Conservation (phyloP, 2,888 invertebrate species). For the Sussaba pulchella region DNA sequence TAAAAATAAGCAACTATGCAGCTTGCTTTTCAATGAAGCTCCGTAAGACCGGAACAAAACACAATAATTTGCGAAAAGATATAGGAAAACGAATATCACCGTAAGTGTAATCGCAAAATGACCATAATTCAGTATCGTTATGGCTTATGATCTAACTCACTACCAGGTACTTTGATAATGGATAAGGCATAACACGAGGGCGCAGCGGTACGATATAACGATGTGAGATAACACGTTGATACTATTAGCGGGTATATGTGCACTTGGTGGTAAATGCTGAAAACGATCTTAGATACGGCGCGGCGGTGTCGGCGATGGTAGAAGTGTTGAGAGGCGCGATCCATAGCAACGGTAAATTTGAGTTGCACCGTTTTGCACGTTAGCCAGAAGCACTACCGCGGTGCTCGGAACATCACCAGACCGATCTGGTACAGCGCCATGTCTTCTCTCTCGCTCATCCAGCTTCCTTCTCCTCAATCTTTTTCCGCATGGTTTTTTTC, state of each 20-base stretch:
- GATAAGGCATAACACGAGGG: conserved; percentile 43
- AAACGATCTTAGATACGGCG: conserved; percentile 54
- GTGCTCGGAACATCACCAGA: conserved; percentile 39
- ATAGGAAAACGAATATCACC: conserved; percentile 36
- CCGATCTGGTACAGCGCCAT: conserved; percentile 34
- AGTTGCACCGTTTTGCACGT: conserved; percentile 51
- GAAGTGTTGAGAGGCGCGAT: conserved; percentile 35
- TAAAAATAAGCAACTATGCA: not conserved
- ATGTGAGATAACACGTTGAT: conserved; percentile 76
- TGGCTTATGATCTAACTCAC: conserved; percentile 30
- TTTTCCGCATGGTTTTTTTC: conserved; percentile 15
- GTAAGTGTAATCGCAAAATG: conserved; percentile 30
- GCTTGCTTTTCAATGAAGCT: conserved; percentile 35
- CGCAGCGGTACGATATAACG: conserved; percentile 69
- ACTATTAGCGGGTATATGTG: conserved; percentile 70
- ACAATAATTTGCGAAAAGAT: conserved; percentile 38
- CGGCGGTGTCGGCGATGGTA: conserved; percentile 9
- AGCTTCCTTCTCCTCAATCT: conserved; percentile 6
- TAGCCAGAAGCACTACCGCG: conserved; percentile 43
- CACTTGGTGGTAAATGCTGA: conserved; percentile 31
- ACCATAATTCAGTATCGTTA: conserved; percentile 54
- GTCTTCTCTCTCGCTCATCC: conserved; percentile 16
- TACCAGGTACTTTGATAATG: conserved; percentile 50
- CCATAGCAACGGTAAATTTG: conserved; percentile 64
- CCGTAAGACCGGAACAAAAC: not conserved